Conservation (phyloP, 2,797 vertebrate genomes). For the Fratercula arctica region DNA sequence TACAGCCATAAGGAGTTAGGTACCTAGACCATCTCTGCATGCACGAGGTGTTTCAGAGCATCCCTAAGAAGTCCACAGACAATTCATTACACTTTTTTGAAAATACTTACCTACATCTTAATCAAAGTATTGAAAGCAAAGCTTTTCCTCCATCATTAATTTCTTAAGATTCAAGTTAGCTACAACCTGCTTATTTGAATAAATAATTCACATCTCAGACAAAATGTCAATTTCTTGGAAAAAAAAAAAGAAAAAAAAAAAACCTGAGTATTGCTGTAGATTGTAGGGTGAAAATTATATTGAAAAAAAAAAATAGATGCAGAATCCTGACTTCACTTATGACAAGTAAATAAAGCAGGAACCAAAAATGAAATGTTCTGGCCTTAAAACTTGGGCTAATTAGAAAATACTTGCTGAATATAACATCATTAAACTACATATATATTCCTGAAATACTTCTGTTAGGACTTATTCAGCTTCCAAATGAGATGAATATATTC, state of each 20-base stretch:
- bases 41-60: background rate
- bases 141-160: background rate
- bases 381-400: conserved; percentile 3
- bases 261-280: background rate
- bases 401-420: conserved; percentile 29
- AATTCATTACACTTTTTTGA: background rate
- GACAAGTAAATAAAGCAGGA: conserved; percentile 1
- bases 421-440: background rate
- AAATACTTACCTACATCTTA: background rate
- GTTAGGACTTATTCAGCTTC: conserved; percentile 6
- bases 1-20: background rate
- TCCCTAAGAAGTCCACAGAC: background rate
- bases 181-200: background rate
- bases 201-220: background rate
- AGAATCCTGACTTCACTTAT: background rate
- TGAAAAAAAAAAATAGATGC: background rate
- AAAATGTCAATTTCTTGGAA: background rate
- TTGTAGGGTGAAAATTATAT: background rate
- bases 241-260: background rate
- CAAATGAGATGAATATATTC: conserved; percentile 14
- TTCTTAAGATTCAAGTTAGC: background rate
- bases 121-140: background rate
- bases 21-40: background rate
- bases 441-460: conserved; percentile 24
- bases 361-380: background rate